These are phyloP conservation scores for Drosophila quasianomalipes DNA, from an alignment of 2,888 invertebrate species.

Conservation along the genomic window DNA sequence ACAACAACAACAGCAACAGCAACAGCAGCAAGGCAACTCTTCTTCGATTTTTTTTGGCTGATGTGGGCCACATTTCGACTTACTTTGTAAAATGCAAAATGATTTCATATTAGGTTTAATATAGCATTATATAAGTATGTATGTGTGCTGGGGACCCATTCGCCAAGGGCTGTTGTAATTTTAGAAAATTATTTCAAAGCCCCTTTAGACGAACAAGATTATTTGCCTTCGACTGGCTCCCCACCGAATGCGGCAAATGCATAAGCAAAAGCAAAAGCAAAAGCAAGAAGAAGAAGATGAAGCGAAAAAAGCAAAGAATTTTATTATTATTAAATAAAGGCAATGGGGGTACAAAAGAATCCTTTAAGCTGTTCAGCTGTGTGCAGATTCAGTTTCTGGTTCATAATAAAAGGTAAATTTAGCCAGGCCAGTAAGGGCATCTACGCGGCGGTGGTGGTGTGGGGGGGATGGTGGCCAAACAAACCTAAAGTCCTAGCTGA, in stretches of 20 bases:
- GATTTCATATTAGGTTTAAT: slow-evolving; percentile 58
- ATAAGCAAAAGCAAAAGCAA: background rate
- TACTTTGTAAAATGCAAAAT: slow-evolving; percentile 51
- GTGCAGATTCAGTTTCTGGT: slow-evolving; percentile 13
- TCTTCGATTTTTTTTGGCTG: background rate
- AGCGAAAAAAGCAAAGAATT: slow-evolving; percentile 36
- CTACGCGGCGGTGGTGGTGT: background rate
- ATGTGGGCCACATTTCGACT: background rate
- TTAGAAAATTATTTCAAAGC: slow-evolving; percentile 54
- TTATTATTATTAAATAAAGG: slow-evolving; percentile 51
- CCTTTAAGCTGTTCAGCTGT: slow-evolving; percentile 49
- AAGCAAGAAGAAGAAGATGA: background rate
- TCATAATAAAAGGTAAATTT: slow-evolving; percentile 41
- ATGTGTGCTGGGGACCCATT: slow-evolving; percentile 1
- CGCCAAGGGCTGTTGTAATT: slow-evolving; percentile 47
- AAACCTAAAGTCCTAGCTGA: slow-evolving; percentile 20
- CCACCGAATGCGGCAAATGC: background rate
- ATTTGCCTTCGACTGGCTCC: slow-evolving; percentile 12
- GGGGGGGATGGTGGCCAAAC: background rate
- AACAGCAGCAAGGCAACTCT: background rate
- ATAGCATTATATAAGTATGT: slow-evolving; percentile 43
- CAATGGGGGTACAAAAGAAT: slow-evolving; percentile 40
- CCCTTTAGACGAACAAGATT: slow-evolving; percentile 41
- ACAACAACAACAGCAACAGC: slow-evolving; percentile 1
- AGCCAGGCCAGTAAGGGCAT: slow-evolving; percentile 22